Conservation (phyloP, 35 echinoderm and acorn worm species). For the Lytechinus variegatus region DNA sequence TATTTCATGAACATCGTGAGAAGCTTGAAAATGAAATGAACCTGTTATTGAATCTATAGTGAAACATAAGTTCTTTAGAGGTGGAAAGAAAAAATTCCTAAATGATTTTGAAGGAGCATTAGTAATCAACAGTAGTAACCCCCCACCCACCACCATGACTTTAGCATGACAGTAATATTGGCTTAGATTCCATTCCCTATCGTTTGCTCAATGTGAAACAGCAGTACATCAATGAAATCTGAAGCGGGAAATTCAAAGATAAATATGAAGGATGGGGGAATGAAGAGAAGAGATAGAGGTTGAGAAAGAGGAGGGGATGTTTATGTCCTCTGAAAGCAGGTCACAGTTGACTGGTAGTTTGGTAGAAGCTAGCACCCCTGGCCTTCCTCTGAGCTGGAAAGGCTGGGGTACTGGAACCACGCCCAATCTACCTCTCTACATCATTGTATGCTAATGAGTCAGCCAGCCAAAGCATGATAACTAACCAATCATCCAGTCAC, state of each 20-base stretch:
- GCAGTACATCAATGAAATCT: too few species aligned
- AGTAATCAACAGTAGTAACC: too few species aligned
- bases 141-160: too few species aligned
- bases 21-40: too few species aligned
- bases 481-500: not conserved
- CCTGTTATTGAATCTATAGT: too few species aligned
- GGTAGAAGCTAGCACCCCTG: not conserved
- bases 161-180: too few species aligned
- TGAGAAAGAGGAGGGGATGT: not conserved
- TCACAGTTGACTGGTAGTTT: not conserved
- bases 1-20: too few species aligned
- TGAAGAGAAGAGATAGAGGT: not conserved
- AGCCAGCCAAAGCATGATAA: not conserved
- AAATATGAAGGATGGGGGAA: not conserved
- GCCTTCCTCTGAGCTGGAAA: not conserved
- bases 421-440: not conserved
- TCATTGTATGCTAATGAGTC: slow-evolving; percentile 57
- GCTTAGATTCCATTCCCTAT: too few species aligned
- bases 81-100: too few species aligned
- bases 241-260: not conserved
- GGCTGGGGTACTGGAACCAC: not conserved
- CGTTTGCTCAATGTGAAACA: too few species aligned
- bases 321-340: not conserved
- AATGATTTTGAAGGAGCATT: too few species aligned
- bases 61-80: too few species aligned